Evolutionary conservation across 2,113 vertebrate genomes (phyloP).

Genomic region (Myiozetetes cayanensis): DNA sequence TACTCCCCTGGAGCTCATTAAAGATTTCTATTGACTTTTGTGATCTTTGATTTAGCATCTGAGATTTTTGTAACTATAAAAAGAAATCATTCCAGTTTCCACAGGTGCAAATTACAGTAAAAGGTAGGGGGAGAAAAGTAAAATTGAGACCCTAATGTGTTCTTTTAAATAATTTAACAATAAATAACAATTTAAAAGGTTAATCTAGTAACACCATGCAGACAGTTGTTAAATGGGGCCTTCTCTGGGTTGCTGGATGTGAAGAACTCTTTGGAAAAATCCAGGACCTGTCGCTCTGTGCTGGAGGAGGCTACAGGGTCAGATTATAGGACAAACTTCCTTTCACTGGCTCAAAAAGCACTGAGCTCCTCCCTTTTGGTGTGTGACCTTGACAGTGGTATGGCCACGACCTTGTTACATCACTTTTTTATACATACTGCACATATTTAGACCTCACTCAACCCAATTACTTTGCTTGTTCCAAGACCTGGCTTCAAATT

Average conservation of each 20-base stretch:
- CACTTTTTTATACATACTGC: not conserved
- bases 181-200: not conserved
- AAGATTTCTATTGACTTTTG: not conserved
- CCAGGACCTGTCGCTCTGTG: not conserved
- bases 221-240: not conserved
- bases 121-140: not conserved
- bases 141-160: not conserved
- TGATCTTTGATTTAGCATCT: not conserved
- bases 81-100: not conserved
- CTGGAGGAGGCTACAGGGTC: not conserved
- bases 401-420: not conserved
- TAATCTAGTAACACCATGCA: not conserved
- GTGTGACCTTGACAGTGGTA: not conserved
- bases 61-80: not conserved
- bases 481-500: not conserved
- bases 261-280: not conserved
- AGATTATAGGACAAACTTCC: not conserved
- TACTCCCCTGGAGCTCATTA: not conserved
- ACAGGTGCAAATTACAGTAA: not conserved
- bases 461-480: not conserved
- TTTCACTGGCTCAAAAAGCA: not conserved
- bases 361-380: not conserved
- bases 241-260: not conserved
- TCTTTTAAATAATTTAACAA: not conserved
- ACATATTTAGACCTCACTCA: not conserved